phyloP scores from a whole-genome alignment of 2,113 vertebrate species.

The Chionomys nivalis region DNA sequence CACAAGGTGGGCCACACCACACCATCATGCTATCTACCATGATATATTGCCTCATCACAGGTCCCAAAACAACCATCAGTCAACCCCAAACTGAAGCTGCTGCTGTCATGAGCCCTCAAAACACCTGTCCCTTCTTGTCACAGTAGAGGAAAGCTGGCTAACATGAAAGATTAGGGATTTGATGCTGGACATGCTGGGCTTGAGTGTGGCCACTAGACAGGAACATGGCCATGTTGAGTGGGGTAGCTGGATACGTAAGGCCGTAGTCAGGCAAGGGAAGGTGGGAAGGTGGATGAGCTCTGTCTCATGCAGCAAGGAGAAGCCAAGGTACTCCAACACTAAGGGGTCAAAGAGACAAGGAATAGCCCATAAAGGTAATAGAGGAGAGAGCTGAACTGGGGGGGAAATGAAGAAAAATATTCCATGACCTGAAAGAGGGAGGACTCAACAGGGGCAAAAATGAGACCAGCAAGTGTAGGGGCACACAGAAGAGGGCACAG shows the following conservation, averaged over 20 bases:
- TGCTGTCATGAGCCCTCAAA: neutral
- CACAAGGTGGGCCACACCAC: neutral
- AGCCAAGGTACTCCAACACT: neutral
- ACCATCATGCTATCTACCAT: neutral
- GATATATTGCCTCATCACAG: neutral
- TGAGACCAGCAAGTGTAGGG: neutral
- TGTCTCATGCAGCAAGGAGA: neutral
- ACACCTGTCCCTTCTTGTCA: too few relatives aligned
- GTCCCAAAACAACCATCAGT: neutral
- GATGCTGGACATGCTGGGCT: rapidly evolving
- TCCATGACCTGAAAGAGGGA: neutral
- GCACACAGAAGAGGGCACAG: neutral
- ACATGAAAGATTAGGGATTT: neutral
- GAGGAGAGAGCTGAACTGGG: neutral
- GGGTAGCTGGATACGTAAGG: rapidly evolving
- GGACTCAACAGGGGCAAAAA: too few relatives aligned
- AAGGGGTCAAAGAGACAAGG: neutral
- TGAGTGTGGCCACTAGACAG: rapidly evolving
- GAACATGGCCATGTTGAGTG: rapidly evolving
- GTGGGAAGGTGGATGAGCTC: neutral
- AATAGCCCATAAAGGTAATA: neutral
- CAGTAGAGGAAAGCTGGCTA: neutral
- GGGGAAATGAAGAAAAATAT: neutral
- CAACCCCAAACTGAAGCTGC: neutral
- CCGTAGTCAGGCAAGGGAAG: neutral